phyloP scores from a whole-genome alignment of 1,140 invertebrate species.

The Hylaeus anthracinus region DNA sequence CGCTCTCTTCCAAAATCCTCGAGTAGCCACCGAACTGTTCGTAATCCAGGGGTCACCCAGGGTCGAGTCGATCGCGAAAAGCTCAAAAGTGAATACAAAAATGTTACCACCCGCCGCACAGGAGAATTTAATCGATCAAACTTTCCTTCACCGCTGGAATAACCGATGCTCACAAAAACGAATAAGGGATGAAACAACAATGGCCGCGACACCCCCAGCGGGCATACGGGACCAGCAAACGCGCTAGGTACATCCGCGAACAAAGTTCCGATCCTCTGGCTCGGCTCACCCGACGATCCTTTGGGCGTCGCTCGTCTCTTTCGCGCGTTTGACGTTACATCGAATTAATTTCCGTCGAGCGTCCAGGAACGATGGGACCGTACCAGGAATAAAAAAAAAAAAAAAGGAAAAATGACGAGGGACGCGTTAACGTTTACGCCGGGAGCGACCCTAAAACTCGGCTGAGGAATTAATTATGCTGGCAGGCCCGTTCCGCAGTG shows the following conservation, averaged over 20 bases:
- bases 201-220: background rate
- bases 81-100: too few relatives aligned
- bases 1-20: too few relatives aligned
- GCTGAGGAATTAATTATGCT: slow-evolving; percentile 40
- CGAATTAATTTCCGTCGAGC: slow-evolving; percentile 16
- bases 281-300: too few relatives aligned
- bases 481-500: slow-evolving; percentile 17
- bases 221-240: background rate
- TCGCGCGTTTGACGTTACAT: background rate
- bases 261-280: background rate
- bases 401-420: background rate
- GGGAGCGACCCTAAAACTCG: background rate
- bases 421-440: slow-evolving; percentile 1
- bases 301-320: background rate
- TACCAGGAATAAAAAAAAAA: background rate
- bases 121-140: too few relatives aligned
- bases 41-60: too few relatives aligned
- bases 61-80: too few relatives aligned
- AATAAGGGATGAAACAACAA: background rate
- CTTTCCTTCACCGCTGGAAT: too few relatives aligned
- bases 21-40: too few relatives aligned
- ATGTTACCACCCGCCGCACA: too few relatives aligned
- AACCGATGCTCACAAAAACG: too few relatives aligned
- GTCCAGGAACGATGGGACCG: background rate
- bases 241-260: background rate